Evolutionary conservation across 2,888 invertebrate species (phyloP).

Genomic region (Uropetala carovei): DNA sequence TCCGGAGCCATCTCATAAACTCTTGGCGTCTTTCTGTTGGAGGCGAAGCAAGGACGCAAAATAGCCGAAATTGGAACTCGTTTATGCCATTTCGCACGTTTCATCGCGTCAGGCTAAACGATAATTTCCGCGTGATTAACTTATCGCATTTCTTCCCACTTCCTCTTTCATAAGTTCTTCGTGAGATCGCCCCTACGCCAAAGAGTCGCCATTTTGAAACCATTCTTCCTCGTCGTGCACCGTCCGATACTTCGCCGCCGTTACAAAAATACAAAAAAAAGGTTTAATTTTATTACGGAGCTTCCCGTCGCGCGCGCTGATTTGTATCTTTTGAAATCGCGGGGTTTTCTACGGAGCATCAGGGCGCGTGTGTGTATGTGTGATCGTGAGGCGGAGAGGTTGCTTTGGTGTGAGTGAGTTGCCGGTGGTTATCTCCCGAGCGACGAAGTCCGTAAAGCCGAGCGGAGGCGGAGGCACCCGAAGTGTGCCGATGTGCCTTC

Average conservation of each 20-base stretch:
- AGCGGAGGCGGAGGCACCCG: constrained; percentile 69
- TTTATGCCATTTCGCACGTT: not conserved
- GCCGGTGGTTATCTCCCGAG: constrained; percentile 24
- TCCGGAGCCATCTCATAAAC: not conserved
- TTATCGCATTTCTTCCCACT: not conserved
- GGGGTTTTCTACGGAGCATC: constrained; percentile 31
- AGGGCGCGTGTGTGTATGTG: constrained; percentile 64
- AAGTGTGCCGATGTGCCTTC: constrained; percentile 66
- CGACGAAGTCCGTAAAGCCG: constrained; percentile 65
- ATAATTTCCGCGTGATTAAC: not conserved
- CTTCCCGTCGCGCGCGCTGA: no score
- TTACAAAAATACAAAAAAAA: constrained; percentile 69
- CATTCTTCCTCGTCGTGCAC: constrained; percentile 71
- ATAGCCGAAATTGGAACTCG: not conserved
- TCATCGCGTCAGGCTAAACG: not conserved
- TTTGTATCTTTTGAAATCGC: constrained; percentile 65
- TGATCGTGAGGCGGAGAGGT: constrained; percentile 65
- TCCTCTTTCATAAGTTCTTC: not conserved
- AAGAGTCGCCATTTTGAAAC: constrained; percentile 70
- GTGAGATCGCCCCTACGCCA: constrained; percentile 48
- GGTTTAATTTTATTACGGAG: no score
- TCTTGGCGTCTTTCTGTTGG: not conserved
- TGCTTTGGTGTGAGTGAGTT: constrained; percentile 50
- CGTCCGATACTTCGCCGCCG: no score
- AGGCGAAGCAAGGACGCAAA: not conserved